Base-by-base conservation (phyloP, 1,140 invertebrate genomes). In the Pectinophora gossypiella region DNA sequence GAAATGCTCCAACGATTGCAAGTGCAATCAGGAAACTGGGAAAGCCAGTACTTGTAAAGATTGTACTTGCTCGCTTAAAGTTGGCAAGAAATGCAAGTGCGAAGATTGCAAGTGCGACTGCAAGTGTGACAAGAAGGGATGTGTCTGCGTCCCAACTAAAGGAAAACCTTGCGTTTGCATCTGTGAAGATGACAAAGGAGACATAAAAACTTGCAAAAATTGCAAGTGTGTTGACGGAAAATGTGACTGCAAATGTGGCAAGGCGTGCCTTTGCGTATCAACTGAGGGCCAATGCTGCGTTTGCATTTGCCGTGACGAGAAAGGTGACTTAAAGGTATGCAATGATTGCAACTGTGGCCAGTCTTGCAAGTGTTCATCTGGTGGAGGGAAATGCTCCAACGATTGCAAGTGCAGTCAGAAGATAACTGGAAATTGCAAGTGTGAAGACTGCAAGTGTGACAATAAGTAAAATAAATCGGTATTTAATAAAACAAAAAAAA, bases 121-220 rank as follows among this genome's bases (percentile, higher is more conserved):
- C 4, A 22, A 23, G 6, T 65, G 63, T 22, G 36, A 48, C 23
- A 68, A 71, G 15, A 21, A 52, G 20, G 52, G 40, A 12, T 77
- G 69, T 38, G 38, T 59, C 9, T 71, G 72, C 43, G 56, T 71
- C 16, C 32, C 20, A 16, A 68, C 68, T 6, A 47, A 62, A 12
- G 73, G 64, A 19, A 56, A 66, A 16, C 19, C 52, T 19, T 68
- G 61, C 19, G 21, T 73, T 40, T 71, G 68, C 20, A 42, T 71
- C 7, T 64, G 57, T 27, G 13, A 59, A 5, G 54, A 75, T 48
- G 52, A 32, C 0, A 56, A 68, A 9, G 64, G 53, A 27, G 27
- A 15, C 15, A 27, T 54, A 1, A 43, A 35, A 21, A 44, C 20
- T n/a, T 48, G 38, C 36, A 40, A 20, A 6, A 42, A 38, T 12